phyloP scores from a whole-genome alignment of 2,888 invertebrate genomes.

The Calliphora vomitoria region DNA sequence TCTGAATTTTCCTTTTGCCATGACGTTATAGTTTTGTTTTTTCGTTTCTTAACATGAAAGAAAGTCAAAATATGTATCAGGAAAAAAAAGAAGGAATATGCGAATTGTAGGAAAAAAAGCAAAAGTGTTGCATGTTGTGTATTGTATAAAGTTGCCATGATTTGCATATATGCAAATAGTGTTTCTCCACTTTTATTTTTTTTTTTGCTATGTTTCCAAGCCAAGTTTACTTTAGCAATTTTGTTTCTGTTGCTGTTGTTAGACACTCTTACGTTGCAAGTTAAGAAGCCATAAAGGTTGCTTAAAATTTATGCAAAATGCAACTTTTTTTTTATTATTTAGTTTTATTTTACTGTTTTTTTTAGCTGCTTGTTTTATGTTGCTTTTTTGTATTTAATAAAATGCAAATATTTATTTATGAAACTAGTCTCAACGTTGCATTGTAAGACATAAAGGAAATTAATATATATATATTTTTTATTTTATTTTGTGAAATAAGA shows the following conservation, averaged over 20 bases:
- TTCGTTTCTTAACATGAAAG: not conserved
- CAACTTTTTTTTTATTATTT: slow-evolving; percentile 62
- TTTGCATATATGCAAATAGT: slow-evolving; percentile 72
- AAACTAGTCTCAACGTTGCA: slow-evolving; percentile 53
- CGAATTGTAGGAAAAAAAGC: slow-evolving; percentile 34
- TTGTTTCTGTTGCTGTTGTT: slow-evolving; percentile 32
- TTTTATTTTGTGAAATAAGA: not conserved
- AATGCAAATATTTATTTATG: slow-evolving; percentile 71
- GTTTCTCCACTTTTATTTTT: slow-evolving; percentile 3
- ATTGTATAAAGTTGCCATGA: slow-evolving; percentile 52
- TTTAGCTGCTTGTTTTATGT: slow-evolving; percentile 33
- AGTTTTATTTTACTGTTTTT: slow-evolving; percentile 18
- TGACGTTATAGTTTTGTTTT: not conserved
- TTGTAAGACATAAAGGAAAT: slow-evolving; percentile 59
- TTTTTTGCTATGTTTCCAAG: not conserved
- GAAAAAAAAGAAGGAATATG: not conserved
- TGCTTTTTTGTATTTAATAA: slow-evolving; percentile 58
- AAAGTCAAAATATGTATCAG: slow-evolving; percentile 16
- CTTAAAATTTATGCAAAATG: slow-evolving; percentile 71
- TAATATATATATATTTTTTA: slow-evolving; percentile 24
- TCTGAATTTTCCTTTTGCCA: not conserved
- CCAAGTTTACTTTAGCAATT: slow-evolving; percentile 51
- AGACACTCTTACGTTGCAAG: slow-evolving; percentile 59
- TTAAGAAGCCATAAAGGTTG: slow-evolving; percentile 72
- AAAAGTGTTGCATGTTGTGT: slow-evolving; percentile 70